Percentiles rank a stretch among this genome's conserved stretches.
Conservation (phyloP, 2,888 invertebrate genomes). For the Lumbricus terrestris region DNA sequence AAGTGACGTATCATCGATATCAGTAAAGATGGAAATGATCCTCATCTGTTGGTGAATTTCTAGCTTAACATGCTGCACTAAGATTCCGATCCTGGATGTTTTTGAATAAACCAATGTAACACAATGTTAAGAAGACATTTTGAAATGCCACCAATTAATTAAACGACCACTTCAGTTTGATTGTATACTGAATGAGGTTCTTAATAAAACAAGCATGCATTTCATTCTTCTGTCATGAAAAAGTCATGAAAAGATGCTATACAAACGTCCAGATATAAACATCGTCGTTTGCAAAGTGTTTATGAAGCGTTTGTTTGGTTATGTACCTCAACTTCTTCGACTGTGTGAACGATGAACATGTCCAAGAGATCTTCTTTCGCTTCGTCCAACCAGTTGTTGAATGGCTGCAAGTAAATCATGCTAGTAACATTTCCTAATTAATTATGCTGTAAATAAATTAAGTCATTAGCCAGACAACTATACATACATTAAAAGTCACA, state of each 20-base stretch:
- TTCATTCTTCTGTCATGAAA: too few species aligned
- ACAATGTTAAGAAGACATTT: neutral
- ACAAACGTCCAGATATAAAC: too few species aligned
- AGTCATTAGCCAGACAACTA: neutral
- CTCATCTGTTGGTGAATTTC: neutral
- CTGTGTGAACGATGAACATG: constrained; percentile 99
- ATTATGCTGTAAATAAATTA: neutral
- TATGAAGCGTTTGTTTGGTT: neutral
- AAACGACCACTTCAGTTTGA: too few species aligned
- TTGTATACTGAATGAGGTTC: too few species aligned
- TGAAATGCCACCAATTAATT: too few species aligned
- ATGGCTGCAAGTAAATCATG: constrained; percentile 68
- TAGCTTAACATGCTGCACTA: neutral
- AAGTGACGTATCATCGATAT: neutral
- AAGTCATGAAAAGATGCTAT: too few species aligned
- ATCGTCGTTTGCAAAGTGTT: too few species aligned
- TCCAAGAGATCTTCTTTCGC: constrained; percentile 98
- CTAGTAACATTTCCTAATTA: neutral
- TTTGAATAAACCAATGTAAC: neutral
- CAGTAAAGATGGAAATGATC: neutral
- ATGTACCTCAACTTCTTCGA: constrained; percentile 88
- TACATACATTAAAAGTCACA: neutral
- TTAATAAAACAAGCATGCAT: too few species aligned
- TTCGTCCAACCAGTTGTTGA: constrained; percentile 98
- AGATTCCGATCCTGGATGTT: neutral